These are phyloP conservation scores for Amphimallon solstitiale DNA, from an alignment of 2,888 invertebrate genomes.

Conservation along the genomic window DNA sequence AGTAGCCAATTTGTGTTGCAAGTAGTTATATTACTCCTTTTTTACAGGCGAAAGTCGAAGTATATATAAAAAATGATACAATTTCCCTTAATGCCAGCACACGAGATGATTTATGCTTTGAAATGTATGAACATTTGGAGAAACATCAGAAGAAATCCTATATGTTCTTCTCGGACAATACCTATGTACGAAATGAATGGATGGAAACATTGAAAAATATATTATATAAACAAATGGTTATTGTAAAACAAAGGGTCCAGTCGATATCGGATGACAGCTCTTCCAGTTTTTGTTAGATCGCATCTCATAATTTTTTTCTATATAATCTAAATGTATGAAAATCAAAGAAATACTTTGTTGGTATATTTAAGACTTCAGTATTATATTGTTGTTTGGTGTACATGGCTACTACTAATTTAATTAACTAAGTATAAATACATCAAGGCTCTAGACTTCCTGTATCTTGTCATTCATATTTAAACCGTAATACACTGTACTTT, in stretches of 20 bases:
- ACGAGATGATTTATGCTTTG: conserved; percentile 26
- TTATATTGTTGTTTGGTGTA: no score
- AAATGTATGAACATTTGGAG: conserved; percentile 29
- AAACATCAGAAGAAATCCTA: conserved; percentile 28
- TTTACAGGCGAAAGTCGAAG: conserved; percentile 22
- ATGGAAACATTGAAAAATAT: conserved; percentile 26
- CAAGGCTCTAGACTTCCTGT: no score
- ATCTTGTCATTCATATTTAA: no score
- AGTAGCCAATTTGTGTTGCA: neutral
- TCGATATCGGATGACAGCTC: conserved; percentile 7
- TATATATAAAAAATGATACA: conserved; percentile 19
- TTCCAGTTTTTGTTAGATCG: neutral
- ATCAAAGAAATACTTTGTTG: no score
- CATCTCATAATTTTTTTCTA: no score
- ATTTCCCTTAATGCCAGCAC: conserved; percentile 12
- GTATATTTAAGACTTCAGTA: no score
- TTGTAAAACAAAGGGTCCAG: conserved; percentile 23
- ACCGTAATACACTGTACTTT: no score
- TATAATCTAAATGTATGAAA: no score
- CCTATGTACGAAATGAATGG: conserved; percentile 34
- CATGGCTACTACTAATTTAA: no score
- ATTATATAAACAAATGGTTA: conserved; percentile 37
- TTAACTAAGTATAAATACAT: no score
- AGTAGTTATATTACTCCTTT: neutral
- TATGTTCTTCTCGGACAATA: conserved; percentile 24